A percentile compares a stretch with the other conserved stretches of the same genome.
These are phyloP conservation scores for Ceryle rudis DNA, from an alignment of 2,797 vertebrate species.

Conservation along the genomic window DNA sequence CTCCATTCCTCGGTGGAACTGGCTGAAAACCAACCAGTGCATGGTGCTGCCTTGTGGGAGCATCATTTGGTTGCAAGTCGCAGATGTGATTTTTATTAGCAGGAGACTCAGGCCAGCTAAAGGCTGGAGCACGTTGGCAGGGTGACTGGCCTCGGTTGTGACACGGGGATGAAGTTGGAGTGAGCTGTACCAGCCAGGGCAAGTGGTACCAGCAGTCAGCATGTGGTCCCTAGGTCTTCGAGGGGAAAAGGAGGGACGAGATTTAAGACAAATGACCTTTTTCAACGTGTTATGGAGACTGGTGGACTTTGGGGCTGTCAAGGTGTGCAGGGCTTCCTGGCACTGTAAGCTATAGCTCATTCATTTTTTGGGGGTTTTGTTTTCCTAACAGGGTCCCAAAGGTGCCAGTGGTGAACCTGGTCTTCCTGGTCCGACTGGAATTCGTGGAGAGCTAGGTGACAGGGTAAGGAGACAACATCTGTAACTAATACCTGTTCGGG, in stretches of 20 bases:
- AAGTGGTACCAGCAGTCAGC: not conserved
- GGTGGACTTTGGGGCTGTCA: not conserved
- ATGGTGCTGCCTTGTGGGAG: not conserved
- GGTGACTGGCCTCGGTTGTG: not conserved
- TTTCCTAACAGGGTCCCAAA: slow-evolving; percentile 84
- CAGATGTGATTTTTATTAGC: not conserved
- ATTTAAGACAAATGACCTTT: not conserved
- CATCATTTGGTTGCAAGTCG: not conserved
- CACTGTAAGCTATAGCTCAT: not conserved
- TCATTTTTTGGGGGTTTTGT: slow-evolving; percentile 16
- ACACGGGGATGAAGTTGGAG: not conserved
- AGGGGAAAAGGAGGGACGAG: not conserved
- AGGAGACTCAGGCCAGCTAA: not conserved
- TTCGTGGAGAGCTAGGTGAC: slow-evolving; percentile 91
- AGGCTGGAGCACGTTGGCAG: not conserved
- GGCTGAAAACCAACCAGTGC: not conserved
- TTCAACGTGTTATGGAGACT: accelerated
- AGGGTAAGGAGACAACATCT: slow-evolving; percentile 82
- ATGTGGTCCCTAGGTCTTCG: not conserved
- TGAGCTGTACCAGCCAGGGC: not conserved
- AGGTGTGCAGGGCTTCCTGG: not conserved
- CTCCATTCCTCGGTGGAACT: not conserved
- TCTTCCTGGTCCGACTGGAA: slow-evolving; percentile 94
- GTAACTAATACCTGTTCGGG: not conserved
- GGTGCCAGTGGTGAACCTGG: slow-evolving; percentile 91